Conservation (phyloP, 2,888 invertebrate genomes). For the Ligdia adustata region DNA sequence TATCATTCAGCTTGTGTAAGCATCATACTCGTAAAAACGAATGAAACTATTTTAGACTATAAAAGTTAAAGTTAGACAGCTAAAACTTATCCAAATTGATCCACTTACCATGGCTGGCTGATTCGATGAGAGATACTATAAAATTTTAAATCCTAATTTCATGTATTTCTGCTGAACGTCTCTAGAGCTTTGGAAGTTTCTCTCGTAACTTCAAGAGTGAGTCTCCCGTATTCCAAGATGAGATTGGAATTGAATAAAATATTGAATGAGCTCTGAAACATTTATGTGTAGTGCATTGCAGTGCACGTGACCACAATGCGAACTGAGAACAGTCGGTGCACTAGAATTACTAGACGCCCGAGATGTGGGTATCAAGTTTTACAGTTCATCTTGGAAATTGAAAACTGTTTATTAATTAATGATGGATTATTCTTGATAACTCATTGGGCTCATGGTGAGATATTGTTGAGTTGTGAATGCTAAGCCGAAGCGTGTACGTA, state of each 20-base stretch:
- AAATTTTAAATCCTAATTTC: constrained; percentile 24
- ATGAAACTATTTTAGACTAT: no score
- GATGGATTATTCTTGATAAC: no score
- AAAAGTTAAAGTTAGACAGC: no score
- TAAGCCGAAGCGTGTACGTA: no score
- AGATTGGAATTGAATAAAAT: constrained; percentile 41
- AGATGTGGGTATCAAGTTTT: constrained; percentile 32
- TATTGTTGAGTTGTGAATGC: no score
- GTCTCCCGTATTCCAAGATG: constrained; percentile 31
- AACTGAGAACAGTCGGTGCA: constrained; percentile 23
- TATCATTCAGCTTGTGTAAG: no score
- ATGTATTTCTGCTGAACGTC: constrained; percentile 25
- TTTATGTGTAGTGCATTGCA: constrained; percentile 32
- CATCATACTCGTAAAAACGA: no score
- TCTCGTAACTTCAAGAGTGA: constrained; percentile 33
- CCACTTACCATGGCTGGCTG: constrained; percentile 2
- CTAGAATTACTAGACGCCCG: constrained; percentile 28
- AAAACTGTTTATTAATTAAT: constrained; percentile 2
- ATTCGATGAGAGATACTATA: constrained; percentile 18
- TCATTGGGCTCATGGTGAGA: no score
- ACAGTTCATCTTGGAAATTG: constrained; percentile 33
- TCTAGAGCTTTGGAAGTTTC: constrained; percentile 27
- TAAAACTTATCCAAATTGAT: no score
- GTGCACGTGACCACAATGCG: constrained; percentile 33
- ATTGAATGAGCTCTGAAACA: constrained; percentile 37